phyloP scores from a whole-genome alignment of 2,888 invertebrate species.

The Macaria liturata region DNA sequence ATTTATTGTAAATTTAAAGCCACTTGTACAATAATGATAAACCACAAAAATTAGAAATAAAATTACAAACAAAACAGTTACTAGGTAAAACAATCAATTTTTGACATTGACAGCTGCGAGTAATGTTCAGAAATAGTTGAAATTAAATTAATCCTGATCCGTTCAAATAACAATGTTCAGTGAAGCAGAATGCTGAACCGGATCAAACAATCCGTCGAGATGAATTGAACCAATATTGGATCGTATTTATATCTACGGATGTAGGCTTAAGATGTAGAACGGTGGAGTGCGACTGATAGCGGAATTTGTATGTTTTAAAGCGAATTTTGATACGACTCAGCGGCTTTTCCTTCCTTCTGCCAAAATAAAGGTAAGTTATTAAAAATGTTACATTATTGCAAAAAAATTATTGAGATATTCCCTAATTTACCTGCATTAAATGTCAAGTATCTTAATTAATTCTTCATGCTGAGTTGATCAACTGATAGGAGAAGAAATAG shows the following conservation, averaged over 20 bases:
- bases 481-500: too few species aligned
- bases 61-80: neutral
- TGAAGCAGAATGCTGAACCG: constrained; percentile 14
- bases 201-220: constrained; percentile 25
- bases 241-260: constrained; percentile 30
- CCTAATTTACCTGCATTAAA: too few species aligned
- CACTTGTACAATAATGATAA: too few species aligned
- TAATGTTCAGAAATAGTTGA: constrained; percentile 2
- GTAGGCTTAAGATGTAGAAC: constrained; percentile 1
- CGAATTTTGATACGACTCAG: too few species aligned
- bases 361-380: too few species aligned
- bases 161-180: constrained; percentile 19
- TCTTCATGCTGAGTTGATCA: too few species aligned
- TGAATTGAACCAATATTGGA: constrained; percentile 26
- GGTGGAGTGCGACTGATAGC: constrained; percentile 5
- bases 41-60: neutral
- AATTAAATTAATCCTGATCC: constrained; percentile 16
- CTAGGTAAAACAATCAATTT: neutral
- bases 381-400: too few species aligned
- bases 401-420: too few species aligned
- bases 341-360: too few species aligned
- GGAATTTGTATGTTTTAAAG: neutral
- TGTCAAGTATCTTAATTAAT: too few species aligned
- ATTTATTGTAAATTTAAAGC: too few species aligned
- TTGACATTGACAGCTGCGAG: too few species aligned